A percentile compares a stretch with the other conserved stretches of the same genome.
Conservation (phyloP, 1,140 invertebrate species). For the Pentalonia nigronervosa region DNA sequence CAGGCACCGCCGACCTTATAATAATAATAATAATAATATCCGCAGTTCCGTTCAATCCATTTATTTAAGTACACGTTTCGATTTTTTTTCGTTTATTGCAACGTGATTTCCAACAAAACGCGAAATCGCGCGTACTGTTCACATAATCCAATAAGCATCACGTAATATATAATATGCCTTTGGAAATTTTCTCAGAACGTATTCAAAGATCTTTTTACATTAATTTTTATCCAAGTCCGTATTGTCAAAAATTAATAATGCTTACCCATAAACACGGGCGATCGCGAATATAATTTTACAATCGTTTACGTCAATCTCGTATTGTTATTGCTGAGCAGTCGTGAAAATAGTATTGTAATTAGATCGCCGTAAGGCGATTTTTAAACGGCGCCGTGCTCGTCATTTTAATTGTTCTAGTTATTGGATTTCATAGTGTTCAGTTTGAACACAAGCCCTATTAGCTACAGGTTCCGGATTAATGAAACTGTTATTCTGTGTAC, state of each 20-base stretch:
- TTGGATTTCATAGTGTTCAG: no score
- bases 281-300: not conserved
- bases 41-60: not conserved
- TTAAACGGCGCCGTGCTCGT: no score
- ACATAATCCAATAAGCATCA: conserved; percentile 2
- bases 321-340: no score
- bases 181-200: not conserved
- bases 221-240: not conserved
- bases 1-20: not conserved
- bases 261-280: not conserved
- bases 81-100: not conserved
- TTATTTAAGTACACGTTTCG: not conserved
- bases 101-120: not conserved
- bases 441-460: no score
- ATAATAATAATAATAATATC: not conserved
- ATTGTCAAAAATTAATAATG: not conserved
- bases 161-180: not conserved
- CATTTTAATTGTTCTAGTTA: no score
- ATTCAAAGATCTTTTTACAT: not conserved
- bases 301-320: no score
- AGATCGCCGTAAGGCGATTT: no score
- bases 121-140: not conserved
- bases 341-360: no score
- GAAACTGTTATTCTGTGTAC: no score
- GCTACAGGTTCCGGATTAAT: no score